Evolutionary conservation across 2,888 invertebrate species (phyloP).

Genomic region (Nomada ferruginata): DNA sequence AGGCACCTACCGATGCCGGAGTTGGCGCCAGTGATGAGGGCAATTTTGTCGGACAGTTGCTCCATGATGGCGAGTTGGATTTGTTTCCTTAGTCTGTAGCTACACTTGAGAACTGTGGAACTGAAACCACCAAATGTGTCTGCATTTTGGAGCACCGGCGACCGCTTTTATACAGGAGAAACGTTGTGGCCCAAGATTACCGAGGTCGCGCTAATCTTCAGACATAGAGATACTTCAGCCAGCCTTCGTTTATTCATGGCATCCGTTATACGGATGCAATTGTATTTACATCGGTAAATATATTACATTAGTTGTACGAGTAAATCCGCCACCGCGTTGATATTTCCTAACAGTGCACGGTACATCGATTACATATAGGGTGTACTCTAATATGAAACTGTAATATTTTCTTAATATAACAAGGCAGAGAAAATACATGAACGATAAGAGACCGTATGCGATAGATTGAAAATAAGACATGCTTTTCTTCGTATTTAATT

Average conservation of each 20-base stretch:
- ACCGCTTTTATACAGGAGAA: slow-evolving; percentile 58
- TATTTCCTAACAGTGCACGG: neutral
- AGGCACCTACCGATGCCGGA: slow-evolving; percentile 84
- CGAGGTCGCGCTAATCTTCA: slow-evolving; percentile 60
- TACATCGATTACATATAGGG: neutral
- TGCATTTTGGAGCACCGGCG: slow-evolving; percentile 29
- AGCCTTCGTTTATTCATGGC: slow-evolving; percentile 32
- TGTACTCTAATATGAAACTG: slow-evolving; percentile 1
- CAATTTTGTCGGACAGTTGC: slow-evolving; percentile 83
- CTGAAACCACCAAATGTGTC: slow-evolving; percentile 24
- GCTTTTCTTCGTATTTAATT: no score
- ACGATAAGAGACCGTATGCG: no score
- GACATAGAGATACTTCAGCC: slow-evolving; percentile 34
- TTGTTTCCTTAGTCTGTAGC: neutral
- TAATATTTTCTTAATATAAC: neutral
- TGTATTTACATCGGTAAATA: slow-evolving; percentile 31
- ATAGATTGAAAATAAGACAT: no score
- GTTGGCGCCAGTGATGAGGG: slow-evolving; percentile 85
- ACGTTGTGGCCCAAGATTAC: slow-evolving; percentile 65
- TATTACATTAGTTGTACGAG: slow-evolving; percentile 41
- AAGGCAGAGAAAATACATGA: no score
- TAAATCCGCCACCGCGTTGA: slow-evolving; percentile 6
- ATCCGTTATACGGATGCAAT: neutral
- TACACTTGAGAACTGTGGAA: slow-evolving; percentile 4
- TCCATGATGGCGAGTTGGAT: slow-evolving; percentile 74